phyloP scores from a whole-genome alignment of 2,797 vertebrate genomes.

The Sebastes trivittatus region DNA sequence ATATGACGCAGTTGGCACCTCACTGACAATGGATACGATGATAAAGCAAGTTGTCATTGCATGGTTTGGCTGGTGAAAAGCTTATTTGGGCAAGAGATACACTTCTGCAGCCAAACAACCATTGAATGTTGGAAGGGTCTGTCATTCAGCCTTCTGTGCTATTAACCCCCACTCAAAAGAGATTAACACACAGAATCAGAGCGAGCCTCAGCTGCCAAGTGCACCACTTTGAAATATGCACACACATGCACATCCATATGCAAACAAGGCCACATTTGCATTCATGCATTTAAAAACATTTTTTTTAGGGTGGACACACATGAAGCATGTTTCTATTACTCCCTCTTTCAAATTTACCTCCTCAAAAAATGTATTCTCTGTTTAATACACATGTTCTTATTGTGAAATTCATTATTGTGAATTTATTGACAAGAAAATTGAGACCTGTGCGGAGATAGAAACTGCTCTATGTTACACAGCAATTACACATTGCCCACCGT shows the following conservation, averaged over 20 bases:
- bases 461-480: background rate
- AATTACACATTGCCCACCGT: background rate
- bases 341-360: background rate
- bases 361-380: background rate
- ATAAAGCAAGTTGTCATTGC: slow-evolving; percentile 54
- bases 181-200: slow-evolving; percentile 47
- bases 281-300: background rate
- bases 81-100: slow-evolving; percentile 48
- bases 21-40: slow-evolving; percentile 8
- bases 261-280: background rate
- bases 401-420: background rate
- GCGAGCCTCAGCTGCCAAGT: slow-evolving; percentile 35
- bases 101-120: slow-evolving; percentile 52
- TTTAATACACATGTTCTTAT: background rate
- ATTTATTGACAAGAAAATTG: background rate
- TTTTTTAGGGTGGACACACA: background rate
- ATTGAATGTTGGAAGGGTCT: slow-evolving; percentile 48
- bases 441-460: background rate
- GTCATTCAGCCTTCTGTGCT: slow-evolving; percentile 52
- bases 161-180: slow-evolving; percentile 63
- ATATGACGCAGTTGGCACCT: slow-evolving; percentile 23
- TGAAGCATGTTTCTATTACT: background rate
- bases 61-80: slow-evolving; percentile 36
- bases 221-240: slow-evolving; percentile 29
- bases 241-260: slow-evolving; percentile 10